These are phyloP conservation scores for Halocynthia aurantium DNA, from an alignment of 23 tunicate genomes.

Conservation along the genomic window DNA sequence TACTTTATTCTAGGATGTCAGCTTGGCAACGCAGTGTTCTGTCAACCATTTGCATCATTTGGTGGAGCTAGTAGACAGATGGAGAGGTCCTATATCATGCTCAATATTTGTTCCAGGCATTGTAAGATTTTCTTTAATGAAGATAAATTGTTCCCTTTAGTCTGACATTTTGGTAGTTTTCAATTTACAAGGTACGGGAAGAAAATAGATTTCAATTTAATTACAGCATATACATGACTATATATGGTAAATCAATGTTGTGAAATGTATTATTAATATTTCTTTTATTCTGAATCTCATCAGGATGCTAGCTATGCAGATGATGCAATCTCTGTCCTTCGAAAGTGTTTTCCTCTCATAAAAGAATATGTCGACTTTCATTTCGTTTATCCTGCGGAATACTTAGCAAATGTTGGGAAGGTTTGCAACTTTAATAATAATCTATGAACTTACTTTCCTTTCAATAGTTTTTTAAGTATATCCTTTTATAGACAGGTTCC, in stretches of 20 bases:
- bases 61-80: slow-evolving; percentile 88
- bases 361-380: slow-evolving; percentile 70
- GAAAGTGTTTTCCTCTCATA: slow-evolving; percentile 71
- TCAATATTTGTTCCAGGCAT: slow-evolving; percentile 84
- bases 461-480: not conserved
- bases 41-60: slow-evolving; percentile 97
- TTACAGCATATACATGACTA: too few relatives aligned
- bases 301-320: slow-evolving; percentile 90
- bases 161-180: too few relatives aligned
- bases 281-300: not conserved
- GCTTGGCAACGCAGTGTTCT: slow-evolving; percentile 89
- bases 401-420: slow-evolving; percentile 62
- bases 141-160: too few relatives aligned
- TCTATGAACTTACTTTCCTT: not conserved
- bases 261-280: not conserved
- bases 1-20: slow-evolving; percentile 53
- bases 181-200: too few relatives aligned
- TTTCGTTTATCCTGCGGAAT: slow-evolving; percentile 82
- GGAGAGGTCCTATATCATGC: slow-evolving; percentile 93
- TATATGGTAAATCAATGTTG: not conserved
- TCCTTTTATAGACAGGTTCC: slow-evolving; percentile 36
- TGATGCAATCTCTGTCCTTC: slow-evolving; percentile 68
- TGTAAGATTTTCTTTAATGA: too few relatives aligned
- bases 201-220: too few relatives aligned
- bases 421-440: slow-evolving; percentile 11